Evolutionary conservation across 2,888 invertebrate species (phyloP).

Genomic region (Dyspetes luteomarginatus): DNA sequence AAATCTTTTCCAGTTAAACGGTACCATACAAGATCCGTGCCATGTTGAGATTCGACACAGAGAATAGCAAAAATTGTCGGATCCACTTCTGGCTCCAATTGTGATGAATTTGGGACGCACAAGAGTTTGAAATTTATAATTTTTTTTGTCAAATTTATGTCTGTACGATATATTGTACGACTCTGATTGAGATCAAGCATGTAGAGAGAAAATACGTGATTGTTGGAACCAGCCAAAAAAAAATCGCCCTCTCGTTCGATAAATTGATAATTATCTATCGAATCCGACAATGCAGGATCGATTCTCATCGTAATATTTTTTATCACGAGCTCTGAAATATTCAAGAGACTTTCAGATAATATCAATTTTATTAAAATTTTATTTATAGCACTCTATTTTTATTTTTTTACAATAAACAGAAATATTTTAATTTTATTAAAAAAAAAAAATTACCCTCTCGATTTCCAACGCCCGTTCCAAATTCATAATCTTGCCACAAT

Average conservation of each 20-base stretch:
- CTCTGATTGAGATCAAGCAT: conserved; percentile 58
- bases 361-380: background rate
- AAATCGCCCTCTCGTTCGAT: conserved; percentile 56
- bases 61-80: conserved; percentile 75
- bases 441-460: conserved; percentile 81
- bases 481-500: conserved; percentile 81
- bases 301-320: conserved; percentile 66
- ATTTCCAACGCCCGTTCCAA: conserved; percentile 78
- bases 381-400: background rate
- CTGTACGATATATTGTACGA: background rate
- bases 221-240: conserved; percentile 66
- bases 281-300: conserved; percentile 54
- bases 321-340: conserved; percentile 71
- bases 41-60: conserved; percentile 66
- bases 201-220: conserved; percentile 65
- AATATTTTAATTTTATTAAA: background rate
- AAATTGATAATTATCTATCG: conserved; percentile 69
- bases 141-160: conserved; percentile 46
- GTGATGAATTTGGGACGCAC: conserved; percentile 66
- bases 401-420: background rate
- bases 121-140: conserved; percentile 73
- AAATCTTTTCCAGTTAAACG: conserved; percentile 70
- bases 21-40: conserved; percentile 77
- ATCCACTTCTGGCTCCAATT: conserved; percentile 18
- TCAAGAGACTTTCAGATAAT: background rate